Evolutionary conservation across 1,140 invertebrate species (phyloP).

Genomic region (Apocrypta bakeri): DNA sequence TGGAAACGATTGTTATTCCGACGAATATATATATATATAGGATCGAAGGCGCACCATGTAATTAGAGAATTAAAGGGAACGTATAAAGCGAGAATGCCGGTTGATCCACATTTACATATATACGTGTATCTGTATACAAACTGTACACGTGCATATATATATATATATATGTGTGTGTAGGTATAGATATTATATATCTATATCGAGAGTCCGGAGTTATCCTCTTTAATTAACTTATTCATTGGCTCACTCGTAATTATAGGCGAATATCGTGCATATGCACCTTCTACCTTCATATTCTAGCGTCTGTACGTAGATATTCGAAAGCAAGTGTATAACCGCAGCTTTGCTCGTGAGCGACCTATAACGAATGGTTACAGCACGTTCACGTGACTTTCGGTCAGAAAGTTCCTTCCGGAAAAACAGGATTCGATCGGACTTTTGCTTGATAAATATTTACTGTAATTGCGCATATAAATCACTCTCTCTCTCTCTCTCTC

Average conservation of each 20-base stretch:
- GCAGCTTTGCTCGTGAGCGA: background rate
- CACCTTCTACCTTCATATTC: too few species aligned
- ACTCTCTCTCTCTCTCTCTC: background rate
- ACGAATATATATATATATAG: too few species aligned
- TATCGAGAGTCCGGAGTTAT: background rate
- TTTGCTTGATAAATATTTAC: background rate
- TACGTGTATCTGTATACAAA: too few species aligned
- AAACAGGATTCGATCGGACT: background rate
- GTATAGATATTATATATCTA: too few species aligned
- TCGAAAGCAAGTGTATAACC: slow-evolving; percentile 66
- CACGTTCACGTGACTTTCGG: background rate
- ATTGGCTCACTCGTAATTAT: slow-evolving; percentile 61
- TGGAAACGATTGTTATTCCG: background rate
- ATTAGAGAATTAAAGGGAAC: too few species aligned
- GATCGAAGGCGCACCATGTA: too few species aligned
- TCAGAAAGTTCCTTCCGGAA: background rate
- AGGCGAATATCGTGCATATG: too few species aligned
- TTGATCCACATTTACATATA: too few species aligned
- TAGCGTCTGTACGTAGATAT: too few species aligned
- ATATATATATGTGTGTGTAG: too few species aligned
- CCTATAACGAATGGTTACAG: background rate
- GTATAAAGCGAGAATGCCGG: too few species aligned
- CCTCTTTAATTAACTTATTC: slow-evolving; percentile 71
- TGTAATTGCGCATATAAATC: slow-evolving; percentile 12
- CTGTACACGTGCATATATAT: too few species aligned